A percentile compares a stretch with the other conserved stretches of the same genome.
Conservation (phyloP, 92 coral and sea anemone species). For the Porites evermanni region DNA sequence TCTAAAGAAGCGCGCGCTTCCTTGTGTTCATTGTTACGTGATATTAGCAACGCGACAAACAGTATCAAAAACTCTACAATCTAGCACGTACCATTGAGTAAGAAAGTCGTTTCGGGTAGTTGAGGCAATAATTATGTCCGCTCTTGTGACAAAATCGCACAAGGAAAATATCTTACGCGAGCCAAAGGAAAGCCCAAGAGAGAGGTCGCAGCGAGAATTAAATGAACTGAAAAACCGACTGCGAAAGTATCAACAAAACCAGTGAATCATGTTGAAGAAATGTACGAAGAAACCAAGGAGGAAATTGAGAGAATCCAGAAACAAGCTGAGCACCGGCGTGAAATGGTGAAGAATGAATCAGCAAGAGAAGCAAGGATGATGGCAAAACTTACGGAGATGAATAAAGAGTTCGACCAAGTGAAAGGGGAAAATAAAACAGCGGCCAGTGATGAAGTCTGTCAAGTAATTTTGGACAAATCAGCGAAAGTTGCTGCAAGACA, state of each 20-base stretch:
- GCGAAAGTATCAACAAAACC: background rate
- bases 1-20: background rate
- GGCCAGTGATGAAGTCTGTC: background rate
- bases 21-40: background rate
- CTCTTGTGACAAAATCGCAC: background rate
- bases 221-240: conserved; percentile 14
- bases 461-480: background rate
- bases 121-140: background rate
- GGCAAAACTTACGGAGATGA: background rate
- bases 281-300: background rate
- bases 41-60: background rate
- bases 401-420: background rate
- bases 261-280: conserved; percentile 6
- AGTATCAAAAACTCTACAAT: background rate
- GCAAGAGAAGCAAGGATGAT: background rate
- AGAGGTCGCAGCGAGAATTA: conserved; percentile 1
- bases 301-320: background rate
- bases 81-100: background rate
- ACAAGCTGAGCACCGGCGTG: background rate
- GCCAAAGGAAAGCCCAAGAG: conserved; percentile 10
- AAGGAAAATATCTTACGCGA: background rate
- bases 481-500: background rate
- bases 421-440: background rate
- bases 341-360: background rate
- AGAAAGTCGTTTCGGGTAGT: background rate